phyloP scores from a whole-genome alignment of 2,113 vertebrate genomes.

The Tapirus terrestris region DNA sequence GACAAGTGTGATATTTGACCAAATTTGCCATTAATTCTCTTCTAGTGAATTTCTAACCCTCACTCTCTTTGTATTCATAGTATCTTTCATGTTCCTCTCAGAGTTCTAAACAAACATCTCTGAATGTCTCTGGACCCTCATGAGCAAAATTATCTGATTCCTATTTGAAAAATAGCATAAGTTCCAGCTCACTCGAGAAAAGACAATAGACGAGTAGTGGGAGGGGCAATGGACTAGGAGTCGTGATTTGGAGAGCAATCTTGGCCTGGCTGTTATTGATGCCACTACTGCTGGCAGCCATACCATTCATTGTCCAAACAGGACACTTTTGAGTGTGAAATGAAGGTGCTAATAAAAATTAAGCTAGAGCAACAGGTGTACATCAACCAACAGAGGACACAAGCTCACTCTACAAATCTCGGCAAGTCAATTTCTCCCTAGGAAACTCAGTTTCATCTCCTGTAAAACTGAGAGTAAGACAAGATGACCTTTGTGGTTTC shows the following conservation, averaged over 20 bases:
- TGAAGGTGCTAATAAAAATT: not conserved
- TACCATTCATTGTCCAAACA: not conserved
- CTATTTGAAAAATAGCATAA: not conserved
- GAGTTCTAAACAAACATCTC: not conserved
- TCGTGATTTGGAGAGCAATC: not conserved
- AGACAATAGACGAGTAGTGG: not conserved
- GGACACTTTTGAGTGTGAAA: not conserved
- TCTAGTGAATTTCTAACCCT: not conserved
- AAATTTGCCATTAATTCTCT: not conserved
- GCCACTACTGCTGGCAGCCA: too few species aligned
- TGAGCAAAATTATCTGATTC: not conserved
- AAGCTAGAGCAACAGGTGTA: not conserved
- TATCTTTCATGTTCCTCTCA: not conserved
- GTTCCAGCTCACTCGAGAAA: not conserved
- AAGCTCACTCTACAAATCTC: not conserved
- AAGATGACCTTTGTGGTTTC: not conserved
- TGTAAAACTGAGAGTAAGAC: not conserved
- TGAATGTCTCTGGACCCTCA: not conserved
- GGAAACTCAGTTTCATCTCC: not conserved
- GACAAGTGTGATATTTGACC: not conserved
- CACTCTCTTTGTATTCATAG: not conserved
- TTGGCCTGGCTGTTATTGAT: not conserved
- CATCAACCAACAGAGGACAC: not conserved
- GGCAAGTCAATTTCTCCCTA: not conserved
- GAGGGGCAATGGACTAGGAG: accelerated